Evolutionary conservation across 2,888 invertebrate genomes (phyloP).

Genomic region (Aelia acuminata): DNA sequence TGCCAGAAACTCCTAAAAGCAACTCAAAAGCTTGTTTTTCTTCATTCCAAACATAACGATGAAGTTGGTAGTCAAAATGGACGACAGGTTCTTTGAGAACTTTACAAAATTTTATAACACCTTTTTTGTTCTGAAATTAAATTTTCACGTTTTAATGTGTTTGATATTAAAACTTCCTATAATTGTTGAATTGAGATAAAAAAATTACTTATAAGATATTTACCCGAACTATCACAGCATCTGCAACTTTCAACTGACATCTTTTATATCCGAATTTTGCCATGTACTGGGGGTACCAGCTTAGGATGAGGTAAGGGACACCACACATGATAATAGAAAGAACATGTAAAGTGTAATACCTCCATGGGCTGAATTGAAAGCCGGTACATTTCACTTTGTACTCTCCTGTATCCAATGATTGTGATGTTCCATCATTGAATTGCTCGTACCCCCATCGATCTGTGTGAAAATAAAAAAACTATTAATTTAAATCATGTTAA

Average conservation of each 20-base stretch:
- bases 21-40: slow-evolving; percentile 58
- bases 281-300: slow-evolving; percentile 66
- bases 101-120: slow-evolving; percentile 58
- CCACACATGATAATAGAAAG: slow-evolving; percentile 61
- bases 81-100: slow-evolving; percentile 55
- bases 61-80: slow-evolving; percentile 61
- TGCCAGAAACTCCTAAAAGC: slow-evolving; percentile 60
- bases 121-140: slow-evolving; percentile 61
- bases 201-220: slow-evolving; percentile 32
- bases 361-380: slow-evolving; percentile 50
- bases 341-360: slow-evolving; percentile 54
- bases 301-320: slow-evolving; percentile 65
- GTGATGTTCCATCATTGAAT: slow-evolving; percentile 64
- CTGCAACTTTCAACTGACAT: slow-evolving; percentile 65
- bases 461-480: not conserved
- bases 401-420: slow-evolving; percentile 63
- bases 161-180: not conserved
- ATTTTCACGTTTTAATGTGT: too few species aligned
- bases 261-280: slow-evolving; percentile 63
- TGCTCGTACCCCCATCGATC: slow-evolving; percentile 63
- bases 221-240: slow-evolving; percentile 66
- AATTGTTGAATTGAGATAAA: not conserved
- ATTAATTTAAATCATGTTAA: too few species aligned
- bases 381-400: slow-evolving; percentile 63
- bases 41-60: slow-evolving; percentile 62